Conservation (phyloP, 64 coral and sea anemone species). For the Montipora sp. region DNA sequence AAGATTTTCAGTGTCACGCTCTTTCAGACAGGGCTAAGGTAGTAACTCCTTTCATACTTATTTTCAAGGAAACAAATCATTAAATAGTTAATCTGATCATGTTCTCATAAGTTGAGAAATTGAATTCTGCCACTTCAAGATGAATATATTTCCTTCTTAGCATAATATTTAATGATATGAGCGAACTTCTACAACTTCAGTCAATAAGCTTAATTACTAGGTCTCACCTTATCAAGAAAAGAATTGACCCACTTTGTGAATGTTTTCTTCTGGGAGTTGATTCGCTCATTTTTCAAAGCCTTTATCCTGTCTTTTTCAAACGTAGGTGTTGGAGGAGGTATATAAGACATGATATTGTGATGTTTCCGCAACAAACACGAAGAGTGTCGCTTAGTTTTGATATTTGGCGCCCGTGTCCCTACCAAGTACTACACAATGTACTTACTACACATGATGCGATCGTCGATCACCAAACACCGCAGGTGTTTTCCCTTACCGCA, state of each 20-base stretch:
- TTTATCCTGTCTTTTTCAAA: constrained; percentile 96
- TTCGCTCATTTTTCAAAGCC: constrained; percentile 94
- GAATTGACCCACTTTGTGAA: constrained; percentile 99
- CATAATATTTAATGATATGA: no score
- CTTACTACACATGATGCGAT: background rate
- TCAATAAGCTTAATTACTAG: background rate
- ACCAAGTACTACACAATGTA: background rate
- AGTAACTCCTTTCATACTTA: no score
- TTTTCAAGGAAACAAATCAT: no score
- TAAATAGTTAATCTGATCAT: no score
- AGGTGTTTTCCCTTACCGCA: background rate
- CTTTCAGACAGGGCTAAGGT: no score
- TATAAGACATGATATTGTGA: constrained; percentile 70
- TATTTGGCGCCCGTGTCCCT: background rate
- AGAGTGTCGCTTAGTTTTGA: background rate
- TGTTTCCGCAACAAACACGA: background rate
- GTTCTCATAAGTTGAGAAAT: no score
- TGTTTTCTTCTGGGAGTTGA: constrained; percentile 98
- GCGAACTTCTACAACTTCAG: no score
- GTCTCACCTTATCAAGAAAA: constrained; percentile 93
- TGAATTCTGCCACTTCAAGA: no score
- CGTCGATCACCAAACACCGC: background rate
- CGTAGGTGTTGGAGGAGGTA: constrained; percentile 86
- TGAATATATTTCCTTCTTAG: no score
- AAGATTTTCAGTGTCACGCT: no score